Base-by-base conservation (phyloP, 2,888 invertebrate genomes). In the Sicus ferrugineus region DNA sequence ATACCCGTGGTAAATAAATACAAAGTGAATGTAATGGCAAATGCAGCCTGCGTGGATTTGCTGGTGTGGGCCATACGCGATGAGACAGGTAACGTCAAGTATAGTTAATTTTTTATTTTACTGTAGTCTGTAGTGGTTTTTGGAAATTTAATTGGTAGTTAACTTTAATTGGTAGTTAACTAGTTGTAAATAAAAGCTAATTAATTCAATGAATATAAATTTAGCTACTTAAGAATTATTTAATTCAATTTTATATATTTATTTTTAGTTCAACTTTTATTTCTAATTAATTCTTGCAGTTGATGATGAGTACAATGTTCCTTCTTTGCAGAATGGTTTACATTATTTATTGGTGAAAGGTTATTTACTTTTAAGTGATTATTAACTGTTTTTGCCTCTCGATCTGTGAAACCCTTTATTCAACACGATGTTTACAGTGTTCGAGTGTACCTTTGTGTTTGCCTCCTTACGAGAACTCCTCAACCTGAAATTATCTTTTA, bases 51-150 rank as follows among this genome's bases (percentile, higher is more conserved):
- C 81, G 96, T 99, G 0, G 98, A 99, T 85, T 88, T 99, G 7
- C 88, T 99, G 1, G 97, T 98, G 34, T 99, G 98, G 98, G 97
- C 98, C 0, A 96, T 97, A 75, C 93, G 94, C 1, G 98, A 98
- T 84, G 98, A 98, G 87, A 94, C 95, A 81, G 96, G 97, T 96
- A 84, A 87, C 7, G 9, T 42, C 42, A 42, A 34, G 9, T 9
- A 7, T 34, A 34, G 14, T 71, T 73, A 67, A 68, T 72, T 67
- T 71, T 31, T 67, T 30, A 56, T 68, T 70, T 19, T 38, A 70
- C 42, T 42, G 34, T 34, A 42, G 23, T 59, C 30, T 59, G n/a
- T n/a, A n/a, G n/a, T n/a, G n/a, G n/a, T n/a, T n/a, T n/a, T n/a
- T n/a, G n/a, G n/a, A n/a, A n/a, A n/a, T n/a, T n/a, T n/a, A n/a